Conservation (phyloP, 2,797 vertebrate species). For the Trematomus bernacchii region DNA sequence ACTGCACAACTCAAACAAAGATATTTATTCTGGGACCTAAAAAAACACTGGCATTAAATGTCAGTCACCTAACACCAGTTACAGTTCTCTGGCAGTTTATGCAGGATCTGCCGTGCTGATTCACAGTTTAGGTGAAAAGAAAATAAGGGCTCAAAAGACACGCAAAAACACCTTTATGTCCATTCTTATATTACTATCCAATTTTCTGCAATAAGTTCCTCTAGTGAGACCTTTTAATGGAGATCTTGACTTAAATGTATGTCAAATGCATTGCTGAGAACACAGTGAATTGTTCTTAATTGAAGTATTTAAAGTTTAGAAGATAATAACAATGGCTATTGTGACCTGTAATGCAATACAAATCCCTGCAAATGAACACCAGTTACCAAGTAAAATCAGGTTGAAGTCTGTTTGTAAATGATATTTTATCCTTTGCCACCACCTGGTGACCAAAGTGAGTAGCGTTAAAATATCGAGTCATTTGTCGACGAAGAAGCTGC, state of each 20-base stretch:
- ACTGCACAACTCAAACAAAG: background rate
- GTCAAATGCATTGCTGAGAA: background rate
- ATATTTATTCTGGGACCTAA: background rate
- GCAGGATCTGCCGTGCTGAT: background rate
- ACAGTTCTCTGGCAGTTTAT: background rate
- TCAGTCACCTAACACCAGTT: background rate
- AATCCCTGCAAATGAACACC: background rate
- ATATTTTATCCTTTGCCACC: conserved; percentile 16
- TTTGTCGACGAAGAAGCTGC: background rate
- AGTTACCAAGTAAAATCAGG: background rate
- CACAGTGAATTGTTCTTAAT: background rate
- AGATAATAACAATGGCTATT: no score
- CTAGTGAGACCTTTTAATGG: background rate
- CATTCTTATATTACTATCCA: background rate
- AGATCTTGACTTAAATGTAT: background rate
- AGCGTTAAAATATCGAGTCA: background rate
- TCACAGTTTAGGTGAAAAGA: background rate
- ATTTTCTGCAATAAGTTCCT: background rate
- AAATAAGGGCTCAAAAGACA: background rate
- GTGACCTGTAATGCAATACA: background rate
- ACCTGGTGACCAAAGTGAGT: conserved; percentile 31
- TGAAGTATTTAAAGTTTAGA: background rate
- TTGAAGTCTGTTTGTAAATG: background rate
- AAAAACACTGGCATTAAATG: background rate
- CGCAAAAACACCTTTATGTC: background rate